phyloP scores from a whole-genome alignment of 2,113 vertebrate species.

The Epinephelus fuscoguttatus region DNA sequence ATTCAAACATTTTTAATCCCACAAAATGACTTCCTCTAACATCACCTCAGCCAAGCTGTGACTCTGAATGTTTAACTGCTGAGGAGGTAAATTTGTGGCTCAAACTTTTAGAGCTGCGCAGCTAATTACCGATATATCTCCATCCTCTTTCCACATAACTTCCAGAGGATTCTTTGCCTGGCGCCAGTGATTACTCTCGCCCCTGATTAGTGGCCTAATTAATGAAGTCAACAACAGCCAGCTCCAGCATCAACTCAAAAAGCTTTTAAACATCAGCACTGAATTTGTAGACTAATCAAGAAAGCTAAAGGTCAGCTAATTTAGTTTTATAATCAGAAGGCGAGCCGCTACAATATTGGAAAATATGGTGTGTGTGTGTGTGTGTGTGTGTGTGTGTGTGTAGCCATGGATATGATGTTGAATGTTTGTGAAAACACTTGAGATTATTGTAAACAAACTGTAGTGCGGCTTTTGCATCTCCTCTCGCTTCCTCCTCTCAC shows the following conservation, averaged over 20 bases:
- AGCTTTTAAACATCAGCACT: slow-evolving; percentile 18
- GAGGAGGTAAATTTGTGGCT: not conserved
- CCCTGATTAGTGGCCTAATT: slow-evolving; percentile 28
- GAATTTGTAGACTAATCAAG: slow-evolving; percentile 26
- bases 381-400: too few species aligned
- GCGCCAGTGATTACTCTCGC: slow-evolving; percentile 19
- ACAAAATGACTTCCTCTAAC: not conserved
- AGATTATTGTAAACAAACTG: not conserved
- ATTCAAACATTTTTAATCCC: not conserved
- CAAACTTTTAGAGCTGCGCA: slow-evolving; percentile 12
- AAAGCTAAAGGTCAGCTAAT: slow-evolving; percentile 37
- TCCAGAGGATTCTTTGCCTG: slow-evolving; percentile 10
- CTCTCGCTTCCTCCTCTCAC: not conserved
- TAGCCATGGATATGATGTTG: not conserved
- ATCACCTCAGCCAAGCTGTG: not conserved
- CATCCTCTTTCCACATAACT: not conserved
- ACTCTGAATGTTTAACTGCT: not conserved
- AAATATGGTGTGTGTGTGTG: too few species aligned
- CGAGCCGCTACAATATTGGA: not conserved
- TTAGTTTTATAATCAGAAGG: slow-evolving; percentile 17
- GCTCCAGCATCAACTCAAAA: slow-evolving; percentile 15
- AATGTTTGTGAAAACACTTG: slow-evolving; percentile 19
- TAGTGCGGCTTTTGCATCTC: too few species aligned
- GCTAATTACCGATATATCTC: not conserved
- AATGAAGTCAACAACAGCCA: slow-evolving; percentile 30